A percentile compares a stretch with the other conserved stretches of the same genome.
Conservation (phyloP, 2,113 vertebrate genomes). For the Tympanuchus pallidicinctus region DNA sequence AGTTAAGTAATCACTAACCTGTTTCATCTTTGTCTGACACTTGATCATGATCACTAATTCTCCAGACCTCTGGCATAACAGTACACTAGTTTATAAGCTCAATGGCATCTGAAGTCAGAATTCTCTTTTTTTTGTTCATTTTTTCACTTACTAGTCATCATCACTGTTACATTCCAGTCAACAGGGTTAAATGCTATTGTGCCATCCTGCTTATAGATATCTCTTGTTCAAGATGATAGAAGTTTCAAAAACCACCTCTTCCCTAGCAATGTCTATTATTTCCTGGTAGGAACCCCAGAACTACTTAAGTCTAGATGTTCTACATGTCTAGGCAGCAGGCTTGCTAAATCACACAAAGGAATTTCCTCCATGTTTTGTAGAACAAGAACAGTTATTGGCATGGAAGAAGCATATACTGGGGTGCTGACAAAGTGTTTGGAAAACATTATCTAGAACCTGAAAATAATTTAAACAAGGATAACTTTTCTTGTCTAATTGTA, state of each 20-base stretch:
- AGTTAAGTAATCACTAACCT: background rate
- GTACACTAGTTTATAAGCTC: background rate
- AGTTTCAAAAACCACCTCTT: background rate
- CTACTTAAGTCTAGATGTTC: background rate
- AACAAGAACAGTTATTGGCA: background rate
- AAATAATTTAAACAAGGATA: background rate
- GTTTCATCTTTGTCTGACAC: background rate
- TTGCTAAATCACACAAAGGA: background rate
- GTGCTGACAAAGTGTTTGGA: background rate
- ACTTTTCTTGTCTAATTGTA: background rate
- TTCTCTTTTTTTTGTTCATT: background rate
- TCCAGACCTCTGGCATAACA: background rate
- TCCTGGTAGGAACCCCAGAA: background rate
- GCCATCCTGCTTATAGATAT: background rate
- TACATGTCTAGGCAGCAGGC: background rate
- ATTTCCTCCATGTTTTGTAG: background rate
- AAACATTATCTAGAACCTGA: background rate
- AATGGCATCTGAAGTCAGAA: background rate
- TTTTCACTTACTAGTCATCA: background rate
- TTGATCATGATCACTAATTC: background rate
- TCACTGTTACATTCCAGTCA: background rate
- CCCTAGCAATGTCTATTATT: background rate
- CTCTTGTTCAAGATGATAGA: background rate
- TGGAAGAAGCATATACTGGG: accelerated
- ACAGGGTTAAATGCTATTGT: background rate